Base-by-base conservation (phyloP, 1,140 invertebrate genomes). In the Calliopsis andreniformis region DNA sequence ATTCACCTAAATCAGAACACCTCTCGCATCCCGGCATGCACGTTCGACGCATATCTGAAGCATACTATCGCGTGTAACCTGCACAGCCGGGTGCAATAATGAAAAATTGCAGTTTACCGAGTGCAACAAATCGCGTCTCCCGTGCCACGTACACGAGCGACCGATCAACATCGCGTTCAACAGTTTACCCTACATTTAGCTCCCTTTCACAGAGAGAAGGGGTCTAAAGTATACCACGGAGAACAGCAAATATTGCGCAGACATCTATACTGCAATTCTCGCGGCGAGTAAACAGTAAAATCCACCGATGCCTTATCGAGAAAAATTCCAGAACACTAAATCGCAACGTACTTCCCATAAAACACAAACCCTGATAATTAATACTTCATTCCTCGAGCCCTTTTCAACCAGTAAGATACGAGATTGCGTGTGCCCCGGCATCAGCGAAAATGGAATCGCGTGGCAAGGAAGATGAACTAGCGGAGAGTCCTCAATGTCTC, bases 181-280 rank as follows among this genome's bases (percentile, higher is more conserved):
- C 71, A 67, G 63, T 75, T 56, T 67, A 75, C 25, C 63, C 71
- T 28, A 35, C 51, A 67, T 75, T 66, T 63, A 75, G 67, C 71
- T 56, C 62, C 32, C 20, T 45, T 47, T 25, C 28, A n/a, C 14
- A 20, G 28, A 45, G 14, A 32, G 30, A 14, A 18, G 14, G 3
- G 47, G 28, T 75, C 43, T 47, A 16, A 58, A 58, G 45, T n/a
- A 25, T 6, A 61, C 1, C 30, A 56, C 61, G 39, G 23, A 71
- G 61, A 75, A 75, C 53, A 51, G 66, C 70, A 25, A 47, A 43
- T 47, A 32, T 8, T 12, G 35, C 12, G 49, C 32, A 25, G 12
- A 67, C n/a, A 42, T 16, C 1, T 23, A 8, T 4, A 28, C 18
- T 25, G 23, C 32, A 16, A 35, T 39, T 8, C 20, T 32, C n/a